These are phyloP conservation scores for Euproctis similis DNA, from an alignment of 2,888 invertebrate genomes.

Conservation along the genomic window DNA sequence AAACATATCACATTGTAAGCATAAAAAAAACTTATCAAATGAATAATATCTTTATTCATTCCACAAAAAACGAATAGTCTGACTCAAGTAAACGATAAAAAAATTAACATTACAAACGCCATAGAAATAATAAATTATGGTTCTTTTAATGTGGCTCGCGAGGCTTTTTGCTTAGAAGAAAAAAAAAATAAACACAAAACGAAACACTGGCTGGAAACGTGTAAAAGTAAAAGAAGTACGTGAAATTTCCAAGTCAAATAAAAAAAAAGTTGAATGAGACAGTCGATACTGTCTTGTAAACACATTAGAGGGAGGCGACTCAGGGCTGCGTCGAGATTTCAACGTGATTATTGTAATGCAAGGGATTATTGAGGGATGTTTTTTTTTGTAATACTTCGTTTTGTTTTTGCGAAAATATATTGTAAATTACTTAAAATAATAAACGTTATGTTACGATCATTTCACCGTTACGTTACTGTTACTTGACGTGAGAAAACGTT, in stretches of 20 bases:
- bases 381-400: no score
- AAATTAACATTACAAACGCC: slow-evolving; percentile 23
- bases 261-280: slow-evolving; percentile 65
- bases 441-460: no score
- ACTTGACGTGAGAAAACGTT: no score
- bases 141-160: slow-evolving; percentile 23
- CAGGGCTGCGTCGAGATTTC: slow-evolving; percentile 19
- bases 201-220: slow-evolving; percentile 33
- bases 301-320: slow-evolving; percentile 64
- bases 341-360: slow-evolving; percentile 19
- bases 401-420: no score
- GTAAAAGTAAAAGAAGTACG: slow-evolving; percentile 46
- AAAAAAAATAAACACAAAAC: slow-evolving; percentile 43
- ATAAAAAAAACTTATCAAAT: no score
- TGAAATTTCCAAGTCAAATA: slow-evolving; percentile 74
- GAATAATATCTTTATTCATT: no score
- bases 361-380: slow-evolving; percentile 13
- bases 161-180: slow-evolving; percentile 10
- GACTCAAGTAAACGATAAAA: no score
- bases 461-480: no score
- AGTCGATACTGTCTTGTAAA: slow-evolving; percentile 75
- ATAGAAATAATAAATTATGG: slow-evolving; percentile 18
- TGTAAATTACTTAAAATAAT: no score
- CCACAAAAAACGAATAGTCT: no score
- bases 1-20: no score